Conservation (phyloP, 37 sponge, comb jelly and placozoan species). For the Theonella swinhoei region DNA sequence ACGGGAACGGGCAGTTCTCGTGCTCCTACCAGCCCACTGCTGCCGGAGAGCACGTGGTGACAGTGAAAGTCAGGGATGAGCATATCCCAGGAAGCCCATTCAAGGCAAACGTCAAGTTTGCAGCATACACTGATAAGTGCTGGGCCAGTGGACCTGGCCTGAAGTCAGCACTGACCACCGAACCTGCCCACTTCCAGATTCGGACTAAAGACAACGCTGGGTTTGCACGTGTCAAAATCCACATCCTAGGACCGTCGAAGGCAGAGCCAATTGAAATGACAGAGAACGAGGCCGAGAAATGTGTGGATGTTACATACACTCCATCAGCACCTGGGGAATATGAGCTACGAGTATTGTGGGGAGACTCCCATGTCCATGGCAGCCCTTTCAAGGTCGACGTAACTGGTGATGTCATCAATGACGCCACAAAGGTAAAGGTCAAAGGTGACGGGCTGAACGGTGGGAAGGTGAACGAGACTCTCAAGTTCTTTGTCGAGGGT, state of each 20-base stretch:
- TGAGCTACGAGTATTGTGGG: conserved; percentile 81
- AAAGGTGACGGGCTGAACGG: conserved; percentile 71
- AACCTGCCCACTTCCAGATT: conserved; percentile 67
- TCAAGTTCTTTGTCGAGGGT: conserved; percentile 68
- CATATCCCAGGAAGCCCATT: conserved; percentile 82
- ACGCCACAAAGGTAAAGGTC: conserved; percentile 62
- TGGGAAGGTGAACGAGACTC: conserved; percentile 58
- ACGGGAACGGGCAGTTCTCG: conserved; percentile 82
- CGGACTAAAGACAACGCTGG: conserved; percentile 63
- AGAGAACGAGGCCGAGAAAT: conserved; percentile 61
- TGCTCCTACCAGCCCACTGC: conserved; percentile 69
- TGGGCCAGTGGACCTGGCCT: conserved; percentile 80
- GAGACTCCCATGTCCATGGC: conserved; percentile 85
- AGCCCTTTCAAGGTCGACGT: conserved; percentile 84
- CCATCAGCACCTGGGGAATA: conserved; percentile 89
- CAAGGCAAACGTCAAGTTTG: conserved; percentile 73
- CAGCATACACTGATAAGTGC: conserved; percentile 84
- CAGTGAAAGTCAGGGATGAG: conserved; percentile 71
- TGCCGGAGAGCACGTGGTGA: conserved; percentile 80
- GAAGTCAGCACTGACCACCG: conserved; percentile 61
- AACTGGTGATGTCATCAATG: conserved; percentile 70
- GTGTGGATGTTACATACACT: conserved; percentile 76
- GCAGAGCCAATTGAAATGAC: conserved; percentile 88
- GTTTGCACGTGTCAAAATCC: conserved; percentile 74
- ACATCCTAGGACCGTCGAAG: conserved; percentile 82